phyloP scores from a whole-genome alignment of 2,888 invertebrate genomes.

The Elegia similella region DNA sequence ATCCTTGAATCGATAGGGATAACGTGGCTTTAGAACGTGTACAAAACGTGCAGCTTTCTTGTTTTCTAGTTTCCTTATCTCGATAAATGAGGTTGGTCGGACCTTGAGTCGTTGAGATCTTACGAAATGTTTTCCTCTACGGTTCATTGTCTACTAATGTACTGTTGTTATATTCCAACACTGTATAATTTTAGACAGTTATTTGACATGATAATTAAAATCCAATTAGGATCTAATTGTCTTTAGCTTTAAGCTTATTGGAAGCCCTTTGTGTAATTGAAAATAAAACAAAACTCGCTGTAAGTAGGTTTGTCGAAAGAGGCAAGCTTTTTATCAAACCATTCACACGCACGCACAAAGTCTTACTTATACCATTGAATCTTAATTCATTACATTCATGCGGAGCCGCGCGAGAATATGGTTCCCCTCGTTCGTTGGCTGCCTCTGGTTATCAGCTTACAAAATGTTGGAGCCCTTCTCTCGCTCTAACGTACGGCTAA shows the following conservation, averaged over 20 bases:
- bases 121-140: conserved; percentile 54
- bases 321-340: conserved; percentile 52
- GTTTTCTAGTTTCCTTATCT: conserved; percentile 50
- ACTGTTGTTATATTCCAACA: conserved; percentile 7
- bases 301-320: conserved; percentile 25
- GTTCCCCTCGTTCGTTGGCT: conserved; percentile 77
- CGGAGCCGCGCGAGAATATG: conserved; percentile 77
- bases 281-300: conserved; percentile 15
- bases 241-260: conserved; percentile 3
- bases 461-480: conserved; percentile 75
- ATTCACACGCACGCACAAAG: conserved; percentile 58
- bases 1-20: conserved; percentile 59
- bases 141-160: conserved; percentile 45
- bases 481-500: conserved; percentile 58
- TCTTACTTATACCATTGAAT: conserved; percentile 68
- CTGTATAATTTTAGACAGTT: conserved; percentile 23
- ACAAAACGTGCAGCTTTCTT: conserved; percentile 41
- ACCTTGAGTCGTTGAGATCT: conserved; percentile 57
- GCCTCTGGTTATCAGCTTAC: conserved; percentile 81
- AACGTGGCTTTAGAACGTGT: conserved; percentile 38
- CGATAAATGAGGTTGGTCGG: conserved; percentile 46
- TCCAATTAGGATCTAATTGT: conserved; percentile 43
- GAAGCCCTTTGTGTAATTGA: conserved; percentile 9
- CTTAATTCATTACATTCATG: conserved; percentile 80
- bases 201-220: conserved; percentile 16